Evolutionary conservation across 30 jellyfish, hydroid and myxozoan genomes (phyloP).

Genomic region (Sanderia malayensis): DNA sequence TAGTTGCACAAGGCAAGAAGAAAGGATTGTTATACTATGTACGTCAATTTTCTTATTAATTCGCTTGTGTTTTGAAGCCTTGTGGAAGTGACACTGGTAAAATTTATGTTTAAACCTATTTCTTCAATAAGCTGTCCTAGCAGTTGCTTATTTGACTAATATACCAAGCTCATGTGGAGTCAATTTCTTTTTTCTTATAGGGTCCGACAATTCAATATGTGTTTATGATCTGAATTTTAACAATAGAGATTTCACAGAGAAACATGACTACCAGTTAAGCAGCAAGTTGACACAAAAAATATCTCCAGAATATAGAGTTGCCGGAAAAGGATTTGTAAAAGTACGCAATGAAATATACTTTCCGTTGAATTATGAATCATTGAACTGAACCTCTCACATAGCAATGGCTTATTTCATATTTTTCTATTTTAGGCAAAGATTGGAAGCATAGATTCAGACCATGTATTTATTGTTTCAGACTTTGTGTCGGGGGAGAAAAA

Average conservation of each 20-base stretch:
- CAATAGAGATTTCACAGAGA: background rate
- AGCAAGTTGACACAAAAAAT: background rate
- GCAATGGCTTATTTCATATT: background rate
- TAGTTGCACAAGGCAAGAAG: conserved; percentile 30
- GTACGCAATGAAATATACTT: background rate
- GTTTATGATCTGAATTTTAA: conserved; percentile 8
- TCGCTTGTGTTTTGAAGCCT: background rate
- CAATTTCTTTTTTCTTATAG: background rate
- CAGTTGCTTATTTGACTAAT: background rate
- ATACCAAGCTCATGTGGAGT: background rate
- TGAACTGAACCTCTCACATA: background rate
- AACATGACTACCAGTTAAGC: background rate
- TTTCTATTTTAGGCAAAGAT: conserved; percentile 41
- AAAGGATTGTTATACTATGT: conserved; percentile 30
- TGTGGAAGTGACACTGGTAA: background rate
- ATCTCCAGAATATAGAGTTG: conserved; percentile 35
- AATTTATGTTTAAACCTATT: no score
- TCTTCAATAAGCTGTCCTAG: background rate
- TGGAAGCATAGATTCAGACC: conserved; percentile 39
- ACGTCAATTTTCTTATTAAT: background rate
- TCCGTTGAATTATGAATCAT: no score
- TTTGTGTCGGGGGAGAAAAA: conserved; percentile 22
- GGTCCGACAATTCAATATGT: conserved; percentile 46
- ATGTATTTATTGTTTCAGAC: conserved; percentile 32
- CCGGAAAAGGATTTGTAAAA: conserved; percentile 49